phyloP scores from a whole-genome alignment of 1,140 invertebrate species.

The Drosophila serrata region DNA sequence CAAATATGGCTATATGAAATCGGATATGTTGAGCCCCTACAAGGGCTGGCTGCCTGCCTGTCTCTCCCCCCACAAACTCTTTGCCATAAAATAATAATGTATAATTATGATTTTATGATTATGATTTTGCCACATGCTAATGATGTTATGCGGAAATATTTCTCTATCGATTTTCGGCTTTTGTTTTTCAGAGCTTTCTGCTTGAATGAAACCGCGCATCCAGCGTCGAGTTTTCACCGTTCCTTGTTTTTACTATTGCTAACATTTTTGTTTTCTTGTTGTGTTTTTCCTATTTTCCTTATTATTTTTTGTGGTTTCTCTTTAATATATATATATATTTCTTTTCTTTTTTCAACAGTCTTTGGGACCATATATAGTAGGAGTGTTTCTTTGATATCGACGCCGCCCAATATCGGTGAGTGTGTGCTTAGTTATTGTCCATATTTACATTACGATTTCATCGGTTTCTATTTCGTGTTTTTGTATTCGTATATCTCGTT shows the following conservation, averaged over 20 bases:
- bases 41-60: neutral
- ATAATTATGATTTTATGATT: conserved; percentile 14
- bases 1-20: conserved; percentile 54
- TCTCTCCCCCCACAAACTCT: conserved; percentile 4
- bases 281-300: conserved; percentile 37
- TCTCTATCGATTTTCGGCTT: conserved; percentile 39
- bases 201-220: conserved; percentile 65
- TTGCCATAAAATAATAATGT: conserved; percentile 1
- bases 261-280: neutral
- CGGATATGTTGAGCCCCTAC: conserved; percentile 60
- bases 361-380: conserved; percentile 69
- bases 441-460: conserved; percentile 66
- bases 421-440: conserved; percentile 62
- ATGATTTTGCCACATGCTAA: conserved; percentile 52
- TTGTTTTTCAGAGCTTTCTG: conserved; percentile 16
- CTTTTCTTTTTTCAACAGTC: conserved; percentile 58
- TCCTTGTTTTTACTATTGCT: conserved; percentile 15
- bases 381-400: conserved; percentile 32
- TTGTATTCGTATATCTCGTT: neutral
- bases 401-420: conserved; percentile 51
- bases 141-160: conserved; percentile 71
- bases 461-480: conserved; percentile 6
- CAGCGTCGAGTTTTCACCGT: conserved; percentile 58
- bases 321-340: neutral
- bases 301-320: conserved; percentile 24